Base-by-base conservation (phyloP, 2,888 invertebrate species). In the Petrophora chlorosata region DNA sequence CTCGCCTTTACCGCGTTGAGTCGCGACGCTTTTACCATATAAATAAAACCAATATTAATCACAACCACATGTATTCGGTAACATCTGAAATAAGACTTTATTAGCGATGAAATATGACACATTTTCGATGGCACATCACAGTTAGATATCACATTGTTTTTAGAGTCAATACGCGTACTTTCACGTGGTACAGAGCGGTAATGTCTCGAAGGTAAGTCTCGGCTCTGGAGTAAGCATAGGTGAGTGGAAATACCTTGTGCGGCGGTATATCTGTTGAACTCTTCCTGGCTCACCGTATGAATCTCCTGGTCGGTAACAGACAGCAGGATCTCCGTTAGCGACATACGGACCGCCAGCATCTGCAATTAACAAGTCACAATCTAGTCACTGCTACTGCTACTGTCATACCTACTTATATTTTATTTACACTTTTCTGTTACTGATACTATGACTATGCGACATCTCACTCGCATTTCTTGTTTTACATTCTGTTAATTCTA, bases 221-320 rank as follows among this genome's bases (percentile, higher is more conserved):
- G 42, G 26, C 13, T 56, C 54, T 54, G 54, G 42, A 36, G 34
- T 42, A 39, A 45, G 53, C 52, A 50, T 53, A 52, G 53, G 41
- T 52, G 56, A 48, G 53, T 50, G 47, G 47, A 46, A 59, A 93
- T 95, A 96, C 96, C 96, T 96, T 96, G 95, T 88, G 93, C 92
- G 76, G 94, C 93, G 90, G 94, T 94, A 91, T 93, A 94, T 88
- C 95, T 94, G 89, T 93, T 94, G 87, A 95, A 92, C 79, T 97
- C 95, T 91, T 98, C 97, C 84, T 94, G 93, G 85, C 96, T 96
- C 75, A 98, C 94, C 73, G 91, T 91, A 73, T 93, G 91, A 77
- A 99, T 96, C 92, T 98, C 97, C 82, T 95, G 94, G 82, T 95
- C 96, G 14, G 99, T 99, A 70, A 98, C 98, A 82, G 97, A 97